These are phyloP conservation scores for Numida meleagris DNA, from an alignment of 2,113 vertebrate genomes.

Conservation along the genomic window DNA sequence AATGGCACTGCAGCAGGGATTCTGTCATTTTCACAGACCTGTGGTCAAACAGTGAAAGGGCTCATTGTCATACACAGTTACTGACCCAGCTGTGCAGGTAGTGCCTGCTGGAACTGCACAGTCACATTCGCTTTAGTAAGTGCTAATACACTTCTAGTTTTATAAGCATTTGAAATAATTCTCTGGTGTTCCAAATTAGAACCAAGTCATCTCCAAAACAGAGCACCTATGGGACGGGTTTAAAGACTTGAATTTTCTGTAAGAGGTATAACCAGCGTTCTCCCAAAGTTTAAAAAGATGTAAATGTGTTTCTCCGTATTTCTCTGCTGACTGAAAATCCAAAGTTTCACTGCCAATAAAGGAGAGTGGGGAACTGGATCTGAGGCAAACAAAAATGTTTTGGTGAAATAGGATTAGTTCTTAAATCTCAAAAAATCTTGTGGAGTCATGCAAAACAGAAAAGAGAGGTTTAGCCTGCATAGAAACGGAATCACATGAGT, in stretches of 20 bases:
- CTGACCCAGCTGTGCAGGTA: background rate
- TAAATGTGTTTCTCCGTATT: background rate
- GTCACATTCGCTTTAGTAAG: background rate
- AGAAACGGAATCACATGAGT: constrained; percentile 80
- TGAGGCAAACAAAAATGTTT: constrained; percentile 72
- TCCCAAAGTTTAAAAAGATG: background rate
- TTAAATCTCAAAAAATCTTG: constrained; percentile 79
- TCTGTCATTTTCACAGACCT: background rate
- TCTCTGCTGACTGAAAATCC: constrained; percentile 10
- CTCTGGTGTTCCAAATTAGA: background rate
- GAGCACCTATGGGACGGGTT: background rate
- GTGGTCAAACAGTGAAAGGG: background rate
- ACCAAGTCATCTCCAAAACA: background rate
- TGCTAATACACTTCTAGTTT: background rate
- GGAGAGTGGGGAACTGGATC: background rate
- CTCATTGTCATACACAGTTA: background rate
- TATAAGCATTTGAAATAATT: background rate
- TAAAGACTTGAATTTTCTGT: background rate
- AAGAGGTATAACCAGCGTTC: background rate
- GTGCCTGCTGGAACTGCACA: background rate
- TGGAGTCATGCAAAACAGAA: constrained; percentile 72
- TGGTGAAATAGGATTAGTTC: constrained; percentile 81
- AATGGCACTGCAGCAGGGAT: background rate
- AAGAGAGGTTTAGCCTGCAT: constrained; percentile 71
- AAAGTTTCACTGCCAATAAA: background rate